Base-by-base conservation (phyloP, 2,888 invertebrate species). In the Apodemia hepburni region DNA sequence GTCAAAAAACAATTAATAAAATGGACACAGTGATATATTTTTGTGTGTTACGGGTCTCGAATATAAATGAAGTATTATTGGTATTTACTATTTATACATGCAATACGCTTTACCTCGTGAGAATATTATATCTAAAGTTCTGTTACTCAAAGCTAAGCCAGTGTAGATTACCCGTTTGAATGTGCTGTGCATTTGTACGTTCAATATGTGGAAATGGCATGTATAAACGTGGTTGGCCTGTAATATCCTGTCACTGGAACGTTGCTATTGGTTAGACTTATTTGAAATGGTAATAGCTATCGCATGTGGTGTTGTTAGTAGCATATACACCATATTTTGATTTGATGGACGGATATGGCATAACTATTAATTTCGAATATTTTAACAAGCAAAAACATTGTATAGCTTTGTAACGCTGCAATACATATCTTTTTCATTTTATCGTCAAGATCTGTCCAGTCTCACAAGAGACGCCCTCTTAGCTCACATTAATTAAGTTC, bases 171-270 rank as follows among this genome's bases (percentile, higher is more conserved):
- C 22, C 27, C 27, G 22, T 54, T 18, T 22, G 51, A 54, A 54
- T 54, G 27, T 54, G 51, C 27, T 22, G 51, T 22, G 22, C 27
- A 54, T 54, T 54, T 18, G 51, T 54, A 54, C 22, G 22, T 54
- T 54, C 51, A 54, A 49, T 42, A 42, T 54, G 51, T 54, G 51
- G 51, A 54, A 54, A 54, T 54, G 51, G 51, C 51, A 54, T 54
- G 27, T 54, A 54, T 54, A 54, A 54, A 54, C 51, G 51, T 54
- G 51, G 51, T 54, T 49, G 27, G 51, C 18, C 51, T 18, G 51
- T 54, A 54, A 54, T 54, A 51, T 51, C 51, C 51, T 54, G 51
- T 54, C 18, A 6, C 22, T 54, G 51, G 51, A 54, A 27, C 51
- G 51, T 54, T 54, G 18, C 49, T 18, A 22, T 27, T 12, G 51